Evolutionary conservation across 2,797 vertebrate species (phyloP), one percentile per base, ranked within the genome.

Genomic region (Tamandua tetradactyla): DNA sequence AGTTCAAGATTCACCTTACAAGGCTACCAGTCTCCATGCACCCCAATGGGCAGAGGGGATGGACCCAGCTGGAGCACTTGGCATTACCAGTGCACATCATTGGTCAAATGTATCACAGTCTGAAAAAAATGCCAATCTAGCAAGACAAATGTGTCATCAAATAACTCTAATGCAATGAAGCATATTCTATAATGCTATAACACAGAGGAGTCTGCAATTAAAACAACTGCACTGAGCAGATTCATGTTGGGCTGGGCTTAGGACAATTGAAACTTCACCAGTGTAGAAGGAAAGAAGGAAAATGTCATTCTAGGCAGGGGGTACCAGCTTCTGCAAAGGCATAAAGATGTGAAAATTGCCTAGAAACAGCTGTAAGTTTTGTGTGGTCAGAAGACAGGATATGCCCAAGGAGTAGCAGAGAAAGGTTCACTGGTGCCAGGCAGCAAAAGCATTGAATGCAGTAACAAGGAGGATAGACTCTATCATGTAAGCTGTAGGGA

Each of bases 401-500:
- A n/a, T 3, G 59, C 32, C 52, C 40, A 44, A 25, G 3, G 75
- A 68, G 59, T 7, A 52, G n/a, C 80, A 52, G 25, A 62, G 55
- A n/a, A 88, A 59, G 37, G 37, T 7, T 22, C 15, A 27, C 27
- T 5, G 74, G 35, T 5, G 22, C 13, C 12, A 10, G n/a, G 17
- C 44, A 22, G 15, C 0, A 4, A 49, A 72, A 52, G 62, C 23
- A 40, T 0, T 37, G 42, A 78, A 44, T 2, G 32, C 55, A 42
- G 11, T 25, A 13, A 1, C 35, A 27, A 18, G 17, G 44, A 14
- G 0, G 3, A 7, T 22, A 14, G 5, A 14, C 2, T 2, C 6
- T 6, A 15, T 17, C 57, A 18, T 40, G n/a, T 30, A 27, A 30
- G 40, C 52, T 44, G 2, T 0, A 61, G 57, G 42, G n/a, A 82